These are phyloP conservation scores for Euzetes globulus DNA, from an alignment of 2,888 invertebrate genomes.

Conservation along the genomic window DNA sequence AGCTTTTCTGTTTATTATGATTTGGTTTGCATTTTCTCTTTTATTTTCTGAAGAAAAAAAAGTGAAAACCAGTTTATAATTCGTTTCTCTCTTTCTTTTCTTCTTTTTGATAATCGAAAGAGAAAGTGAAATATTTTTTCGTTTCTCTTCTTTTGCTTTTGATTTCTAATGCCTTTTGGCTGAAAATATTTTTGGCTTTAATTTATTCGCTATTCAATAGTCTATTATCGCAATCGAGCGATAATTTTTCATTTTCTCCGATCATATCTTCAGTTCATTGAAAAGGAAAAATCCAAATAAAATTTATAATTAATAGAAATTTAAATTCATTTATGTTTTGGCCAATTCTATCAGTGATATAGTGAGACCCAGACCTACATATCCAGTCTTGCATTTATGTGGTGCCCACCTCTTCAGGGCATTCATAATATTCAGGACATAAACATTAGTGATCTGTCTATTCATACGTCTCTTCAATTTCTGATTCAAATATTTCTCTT, in stretches of 20 bases:
- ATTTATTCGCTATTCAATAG: neutral
- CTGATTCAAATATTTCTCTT: neutral
- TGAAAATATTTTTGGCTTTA: neutral
- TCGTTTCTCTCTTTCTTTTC: neutral
- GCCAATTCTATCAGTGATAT: neutral
- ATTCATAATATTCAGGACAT: neutral
- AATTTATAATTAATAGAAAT: neutral
- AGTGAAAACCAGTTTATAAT: conserved; percentile 4
- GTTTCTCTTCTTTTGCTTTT: neutral
- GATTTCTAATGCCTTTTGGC: neutral
- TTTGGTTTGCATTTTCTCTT: neutral
- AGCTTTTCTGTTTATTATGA: neutral
- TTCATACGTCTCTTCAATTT: conserved; percentile 1
- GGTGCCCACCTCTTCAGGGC: neutral
- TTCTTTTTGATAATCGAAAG: conserved; percentile 3
- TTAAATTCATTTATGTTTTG: neutral
- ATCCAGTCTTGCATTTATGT: neutral
- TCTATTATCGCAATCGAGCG: neutral
- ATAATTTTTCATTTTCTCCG: neutral
- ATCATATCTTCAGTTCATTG: neutral
- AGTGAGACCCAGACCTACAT: conserved; percentile 21
- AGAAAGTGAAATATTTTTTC: conserved; percentile 5
- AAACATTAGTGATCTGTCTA: neutral
- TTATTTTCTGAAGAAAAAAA: neutral
- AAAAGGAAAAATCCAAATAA: neutral